Evolutionary conservation across 92 coral and sea anemone genomes (phyloP).

Genomic region (Epizoanthus rinbou): DNA sequence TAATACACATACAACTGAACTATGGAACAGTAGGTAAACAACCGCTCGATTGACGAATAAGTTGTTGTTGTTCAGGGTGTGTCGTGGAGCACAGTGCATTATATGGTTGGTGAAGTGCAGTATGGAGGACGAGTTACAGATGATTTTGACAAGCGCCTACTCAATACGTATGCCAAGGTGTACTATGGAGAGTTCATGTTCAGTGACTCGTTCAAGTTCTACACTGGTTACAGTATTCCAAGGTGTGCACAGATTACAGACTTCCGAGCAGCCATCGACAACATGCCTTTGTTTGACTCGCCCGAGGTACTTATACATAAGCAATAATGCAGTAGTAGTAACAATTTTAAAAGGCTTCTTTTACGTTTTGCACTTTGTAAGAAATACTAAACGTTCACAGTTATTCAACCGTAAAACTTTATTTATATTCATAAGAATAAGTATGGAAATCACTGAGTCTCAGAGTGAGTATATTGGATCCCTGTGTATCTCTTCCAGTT

Average conservation of each 20-base stretch:
- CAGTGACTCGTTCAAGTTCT: slow-evolving; percentile 92
- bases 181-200: slow-evolving; percentile 95
- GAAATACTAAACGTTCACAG: too few relatives aligned
- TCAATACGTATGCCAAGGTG: slow-evolving; percentile 93
- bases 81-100: slow-evolving; percentile 95
- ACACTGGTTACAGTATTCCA: slow-evolving; percentile 91
- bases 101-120: slow-evolving; percentile 99
- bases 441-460: too few relatives aligned
- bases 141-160: slow-evolving; percentile 95
- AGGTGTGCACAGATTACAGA: slow-evolving; percentile 87
- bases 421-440: too few relatives aligned
- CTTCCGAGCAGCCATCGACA: slow-evolving; percentile 84
- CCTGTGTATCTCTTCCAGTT: too few relatives aligned
- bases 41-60: too few relatives aligned
- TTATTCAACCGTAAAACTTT: too few relatives aligned
- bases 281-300: slow-evolving; percentile 92
- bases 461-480: too few relatives aligned
- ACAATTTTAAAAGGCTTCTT: neutral
- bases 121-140: slow-evolving; percentile 99
- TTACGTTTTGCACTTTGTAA: neutral
- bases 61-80: slow-evolving; percentile 72
- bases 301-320: slow-evolving; percentile 78
- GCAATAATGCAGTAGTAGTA: too few relatives aligned
- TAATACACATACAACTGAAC: too few relatives aligned
- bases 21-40: too few relatives aligned